Conservation (phyloP, 2,888 invertebrate species). For the Drosophila affinis region DNA sequence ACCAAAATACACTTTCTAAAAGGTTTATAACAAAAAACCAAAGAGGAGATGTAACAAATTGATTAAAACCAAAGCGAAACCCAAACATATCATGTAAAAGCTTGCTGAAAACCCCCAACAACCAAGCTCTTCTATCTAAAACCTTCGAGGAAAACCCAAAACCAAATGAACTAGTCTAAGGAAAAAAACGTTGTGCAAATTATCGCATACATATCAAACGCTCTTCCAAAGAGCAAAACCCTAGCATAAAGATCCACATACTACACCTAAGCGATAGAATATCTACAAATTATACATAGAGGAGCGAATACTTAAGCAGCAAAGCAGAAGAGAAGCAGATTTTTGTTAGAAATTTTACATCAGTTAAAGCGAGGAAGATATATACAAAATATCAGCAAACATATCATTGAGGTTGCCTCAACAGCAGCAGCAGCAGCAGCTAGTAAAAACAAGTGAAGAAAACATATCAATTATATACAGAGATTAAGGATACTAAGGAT, state of each 20-base stretch:
- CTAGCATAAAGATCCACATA: slow-evolving; percentile 44
- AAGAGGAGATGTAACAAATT: slow-evolving; percentile 6
- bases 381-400: slow-evolving; percentile 47
- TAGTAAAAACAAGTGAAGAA: slow-evolving; percentile 1
- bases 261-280: slow-evolving; percentile 29
- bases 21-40: neutral
- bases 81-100: slow-evolving; percentile 24
- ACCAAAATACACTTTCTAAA: neutral
- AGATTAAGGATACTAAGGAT: slow-evolving; percentile 1
- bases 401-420: slow-evolving; percentile 55
- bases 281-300: slow-evolving; percentile 24
- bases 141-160: slow-evolving; percentile 5
- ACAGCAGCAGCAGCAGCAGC: neutral
- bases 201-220: slow-evolving; percentile 78
- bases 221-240: slow-evolving; percentile 74
- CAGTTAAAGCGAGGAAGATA: slow-evolving; percentile 10
- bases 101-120: slow-evolving; percentile 13
- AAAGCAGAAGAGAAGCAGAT: slow-evolving; percentile 10
- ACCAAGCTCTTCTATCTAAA: slow-evolving; percentile 14
- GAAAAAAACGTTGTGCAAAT: slow-evolving; percentile 45
- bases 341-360: slow-evolving; percentile 69
- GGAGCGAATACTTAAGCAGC: slow-evolving; percentile 15
- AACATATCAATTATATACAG: slow-evolving; percentile 20
- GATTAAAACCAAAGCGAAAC: slow-evolving; percentile 1
- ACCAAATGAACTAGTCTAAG: slow-evolving; percentile 59